These are phyloP conservation scores for Circaetus cinerascens DNA, from an alignment of 2,113 vertebrate species.

Conservation along the genomic window DNA sequence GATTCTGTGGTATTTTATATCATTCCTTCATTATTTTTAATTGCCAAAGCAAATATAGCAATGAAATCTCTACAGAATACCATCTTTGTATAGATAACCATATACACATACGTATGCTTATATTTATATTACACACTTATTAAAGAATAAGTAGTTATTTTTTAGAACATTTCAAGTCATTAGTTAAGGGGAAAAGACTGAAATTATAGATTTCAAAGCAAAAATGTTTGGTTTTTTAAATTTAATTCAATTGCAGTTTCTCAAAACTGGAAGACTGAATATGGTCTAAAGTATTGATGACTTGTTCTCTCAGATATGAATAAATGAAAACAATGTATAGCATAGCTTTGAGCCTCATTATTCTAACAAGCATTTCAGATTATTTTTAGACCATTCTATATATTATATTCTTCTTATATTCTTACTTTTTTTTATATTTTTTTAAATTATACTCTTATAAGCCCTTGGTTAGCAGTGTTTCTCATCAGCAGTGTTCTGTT, in stretches of 20 bases:
- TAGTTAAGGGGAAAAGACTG: not conserved
- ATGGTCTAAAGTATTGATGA: not conserved
- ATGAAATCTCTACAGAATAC: not conserved
- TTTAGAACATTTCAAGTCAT: not conserved
- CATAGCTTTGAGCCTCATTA: not conserved
- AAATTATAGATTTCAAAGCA: not conserved
- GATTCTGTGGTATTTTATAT: not conserved
- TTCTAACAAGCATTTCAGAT: not conserved
- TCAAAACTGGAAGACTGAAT: not conserved
- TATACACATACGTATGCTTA: not conserved
- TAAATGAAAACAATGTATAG: not conserved
- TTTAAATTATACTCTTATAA: not conserved
- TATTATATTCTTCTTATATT: not conserved
- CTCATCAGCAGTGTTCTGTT: not conserved
- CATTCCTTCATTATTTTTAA: conserved; percentile 12
- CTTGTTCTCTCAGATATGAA: not conserved
- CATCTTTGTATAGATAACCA: no score
- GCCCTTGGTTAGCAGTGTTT: not conserved
- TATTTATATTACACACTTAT: not conserved
- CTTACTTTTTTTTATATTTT: not conserved
- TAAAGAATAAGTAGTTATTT: not conserved
- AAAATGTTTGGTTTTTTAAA: not conserved
- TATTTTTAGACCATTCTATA: not conserved
- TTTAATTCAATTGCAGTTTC: not conserved
- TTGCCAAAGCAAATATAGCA: not conserved